Percentiles rank a stretch among this genome's conserved stretches.
These are phyloP conservation scores for Buceros bicornis DNA, from an alignment of 2,797 vertebrate species.

Conservation along the genomic window DNA sequence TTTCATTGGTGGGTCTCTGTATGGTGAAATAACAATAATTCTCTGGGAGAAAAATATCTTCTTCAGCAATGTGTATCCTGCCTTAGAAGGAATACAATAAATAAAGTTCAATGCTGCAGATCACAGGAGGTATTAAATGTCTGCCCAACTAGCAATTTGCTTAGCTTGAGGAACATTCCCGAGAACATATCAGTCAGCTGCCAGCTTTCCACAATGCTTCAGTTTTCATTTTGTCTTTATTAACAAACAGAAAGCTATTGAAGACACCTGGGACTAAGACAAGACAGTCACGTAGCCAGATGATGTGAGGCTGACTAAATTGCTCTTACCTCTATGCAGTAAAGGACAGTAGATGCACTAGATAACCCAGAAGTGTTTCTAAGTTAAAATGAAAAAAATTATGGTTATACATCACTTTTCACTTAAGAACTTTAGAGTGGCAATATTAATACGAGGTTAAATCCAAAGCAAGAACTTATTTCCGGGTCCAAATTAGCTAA, in stretches of 20 bases:
- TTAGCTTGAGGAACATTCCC: constrained; percentile 38
- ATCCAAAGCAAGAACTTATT: not conserved
- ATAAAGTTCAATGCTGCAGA: constrained; percentile 53
- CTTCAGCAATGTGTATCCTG: not conserved
- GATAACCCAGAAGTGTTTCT: not conserved
- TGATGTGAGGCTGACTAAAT: not conserved
- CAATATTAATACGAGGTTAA: not conserved
- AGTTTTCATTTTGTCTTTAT: not conserved
- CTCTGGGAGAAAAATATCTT: not conserved
- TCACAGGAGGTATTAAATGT: constrained; percentile 42
- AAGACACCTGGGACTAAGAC: not conserved
- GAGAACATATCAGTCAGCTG: constrained; percentile 22
- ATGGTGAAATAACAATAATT: not conserved
- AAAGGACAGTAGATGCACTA: not conserved
- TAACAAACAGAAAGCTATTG: not conserved
- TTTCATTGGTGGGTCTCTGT: not conserved
- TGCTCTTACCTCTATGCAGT: not conserved
- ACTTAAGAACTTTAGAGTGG: not conserved
- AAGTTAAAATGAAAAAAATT: not conserved
- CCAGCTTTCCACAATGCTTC: constrained; percentile 1
- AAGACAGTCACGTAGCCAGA: not conserved
- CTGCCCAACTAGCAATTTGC: constrained; percentile 37
- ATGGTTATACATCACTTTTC: not conserved
- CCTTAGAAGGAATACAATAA: not conserved
- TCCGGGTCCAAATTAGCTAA: not conserved